Evolutionary conservation across 1,140 invertebrate species (phyloP), one percentile per base, ranked within the genome.

Genomic region (Drosophila prosaltans): DNA sequence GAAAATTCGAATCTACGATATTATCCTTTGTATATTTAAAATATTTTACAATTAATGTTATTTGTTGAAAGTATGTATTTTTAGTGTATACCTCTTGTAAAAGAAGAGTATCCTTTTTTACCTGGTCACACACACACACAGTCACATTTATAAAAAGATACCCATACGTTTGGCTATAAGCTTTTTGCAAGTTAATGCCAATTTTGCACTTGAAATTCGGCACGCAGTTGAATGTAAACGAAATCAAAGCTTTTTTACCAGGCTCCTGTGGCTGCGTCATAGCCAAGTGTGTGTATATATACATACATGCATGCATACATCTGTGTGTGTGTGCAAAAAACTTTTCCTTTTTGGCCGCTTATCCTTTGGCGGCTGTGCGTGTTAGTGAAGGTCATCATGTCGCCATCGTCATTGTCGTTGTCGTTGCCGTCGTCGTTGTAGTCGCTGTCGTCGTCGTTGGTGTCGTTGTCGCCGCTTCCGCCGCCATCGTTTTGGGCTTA

Each of bases 341-440:
- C 80, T 88, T 88, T 83, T 63, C 21, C 45, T 51, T 8, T 81
- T 86, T 82, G 70, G 83, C 74, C 74, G 63, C 43, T 55, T 30
- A 55, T 80, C 69, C 79, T 71, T 88, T 62, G 54, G 45, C 30
- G 63, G 59, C 74, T 81, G 74, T 85, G 85, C 81, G 85, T 86
- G 82, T 81, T 90, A 82, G 73, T 91, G 88, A 91, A 91, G 88
- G 88, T 91, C 88, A 91, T 91, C 76, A 78, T 73, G 88, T 81
- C 80, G 88, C 32, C 32, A 36, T 36, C 32, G 6, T 36, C 6
- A 5, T 1, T 1, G 6, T 78, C 72, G 80, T 72, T 64, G 67
- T 63, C 41, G 55, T 65, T 41, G 72, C 65, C 6, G 64, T 32
- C 65, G 73, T 57, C 28, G 54, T 54, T 54, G 55, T 16, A 60